Evolutionary conservation across 2,797 vertebrate genomes (phyloP).

Genomic region (Mergus octosetaceus): DNA sequence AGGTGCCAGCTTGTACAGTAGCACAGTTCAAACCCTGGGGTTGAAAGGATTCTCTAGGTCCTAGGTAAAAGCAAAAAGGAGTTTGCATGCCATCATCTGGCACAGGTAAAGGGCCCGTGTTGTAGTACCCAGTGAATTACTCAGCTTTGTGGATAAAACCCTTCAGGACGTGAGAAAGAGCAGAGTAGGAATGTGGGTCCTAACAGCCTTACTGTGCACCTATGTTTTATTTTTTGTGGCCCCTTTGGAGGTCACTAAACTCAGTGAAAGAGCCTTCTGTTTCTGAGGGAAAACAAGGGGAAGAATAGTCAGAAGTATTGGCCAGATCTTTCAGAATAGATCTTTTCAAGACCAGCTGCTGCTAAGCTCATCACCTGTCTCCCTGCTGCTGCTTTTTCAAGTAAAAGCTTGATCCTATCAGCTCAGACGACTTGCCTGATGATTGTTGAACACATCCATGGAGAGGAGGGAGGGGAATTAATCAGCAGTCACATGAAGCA

Average conservation of each 20-base stretch:
- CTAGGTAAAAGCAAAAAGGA: background rate
- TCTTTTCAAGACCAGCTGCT: background rate
- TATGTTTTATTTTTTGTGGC: background rate
- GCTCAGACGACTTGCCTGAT: background rate
- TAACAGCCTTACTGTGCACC: background rate
- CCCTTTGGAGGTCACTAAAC: background rate
- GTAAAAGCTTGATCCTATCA: background rate
- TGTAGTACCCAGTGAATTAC: background rate
- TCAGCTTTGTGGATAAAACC: background rate
- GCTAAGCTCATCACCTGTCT: background rate
- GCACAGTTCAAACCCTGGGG: background rate
- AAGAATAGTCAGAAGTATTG: background rate
- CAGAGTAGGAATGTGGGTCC: fast-evolving
- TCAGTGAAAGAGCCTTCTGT: background rate
- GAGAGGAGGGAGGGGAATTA: background rate
- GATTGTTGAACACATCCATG: background rate
- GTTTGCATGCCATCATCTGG: background rate
- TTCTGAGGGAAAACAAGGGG: background rate
- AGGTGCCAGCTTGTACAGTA: background rate
- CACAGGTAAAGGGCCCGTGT: background rate
- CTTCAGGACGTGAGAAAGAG: background rate
- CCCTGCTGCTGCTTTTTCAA: background rate
- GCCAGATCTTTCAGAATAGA: background rate
- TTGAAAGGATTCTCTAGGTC: background rate
- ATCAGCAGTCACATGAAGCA: background rate